phyloP scores from a whole-genome alignment of 1,140 invertebrate genomes.

The Temnothorax curvispinosus region DNA sequence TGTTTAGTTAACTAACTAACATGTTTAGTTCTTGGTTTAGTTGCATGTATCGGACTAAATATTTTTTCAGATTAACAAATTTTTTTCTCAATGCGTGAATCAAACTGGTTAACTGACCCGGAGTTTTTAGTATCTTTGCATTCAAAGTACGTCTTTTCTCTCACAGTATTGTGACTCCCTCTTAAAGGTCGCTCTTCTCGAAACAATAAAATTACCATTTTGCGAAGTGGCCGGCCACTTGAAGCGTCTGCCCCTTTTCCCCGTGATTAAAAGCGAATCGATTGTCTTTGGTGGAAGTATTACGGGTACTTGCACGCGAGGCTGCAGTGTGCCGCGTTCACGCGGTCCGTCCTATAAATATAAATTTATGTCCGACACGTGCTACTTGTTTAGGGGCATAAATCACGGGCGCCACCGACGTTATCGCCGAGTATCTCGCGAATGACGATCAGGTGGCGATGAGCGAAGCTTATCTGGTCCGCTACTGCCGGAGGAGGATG shows the following conservation, averaged over 20 bases:
- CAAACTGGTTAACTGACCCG: neutral
- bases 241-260: neutral
- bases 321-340: neutral
- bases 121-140: neutral
- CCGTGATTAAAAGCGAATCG: slow-evolving; percentile 13
- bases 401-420: slow-evolving; percentile 35
- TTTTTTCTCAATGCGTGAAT: too few species aligned
- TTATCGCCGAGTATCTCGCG: slow-evolving; percentile 23
- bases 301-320: neutral
- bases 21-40: too few species aligned
- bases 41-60: too few species aligned
- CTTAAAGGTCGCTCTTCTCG: neutral
- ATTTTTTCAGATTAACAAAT: too few species aligned
- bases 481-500: neutral
- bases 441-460: neutral
- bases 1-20: too few species aligned
- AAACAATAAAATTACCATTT: slow-evolving; percentile 9
- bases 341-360: slow-evolving; percentile 62
- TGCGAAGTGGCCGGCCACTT: neutral
- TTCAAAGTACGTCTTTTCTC: neutral
- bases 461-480: slow-evolving; percentile 37
- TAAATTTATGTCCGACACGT: slow-evolving; percentile 61
- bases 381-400: slow-evolving; percentile 58
- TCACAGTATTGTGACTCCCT: neutral
- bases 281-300: slow-evolving; percentile 10